Evolutionary conservation across 2,888 invertebrate species (phyloP).

Genomic region (Glomeris marginata): DNA sequence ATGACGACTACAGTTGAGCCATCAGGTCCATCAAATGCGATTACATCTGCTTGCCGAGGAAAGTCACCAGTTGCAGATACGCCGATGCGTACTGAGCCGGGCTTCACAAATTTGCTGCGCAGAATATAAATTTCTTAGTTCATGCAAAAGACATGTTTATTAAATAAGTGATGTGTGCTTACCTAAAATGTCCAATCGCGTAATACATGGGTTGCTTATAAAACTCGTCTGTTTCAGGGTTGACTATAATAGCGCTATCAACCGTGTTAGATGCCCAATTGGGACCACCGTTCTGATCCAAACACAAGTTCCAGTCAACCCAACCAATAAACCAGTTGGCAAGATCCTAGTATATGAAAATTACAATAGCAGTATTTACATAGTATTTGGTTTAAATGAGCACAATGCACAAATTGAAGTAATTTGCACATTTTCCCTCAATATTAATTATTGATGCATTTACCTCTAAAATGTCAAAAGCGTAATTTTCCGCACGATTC

Average conservation of each 20-base stretch:
- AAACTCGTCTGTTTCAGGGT: conserved; percentile 48
- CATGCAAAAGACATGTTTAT: not conserved
- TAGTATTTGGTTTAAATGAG: not conserved
- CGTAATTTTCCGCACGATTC: conserved; percentile 51
- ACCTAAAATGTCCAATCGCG: conserved; percentile 55
- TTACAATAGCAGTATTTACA: not conserved
- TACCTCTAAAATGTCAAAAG: conserved; percentile 47
- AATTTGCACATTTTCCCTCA: not conserved
- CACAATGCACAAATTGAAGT: not conserved
- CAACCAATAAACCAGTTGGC: conserved; percentile 63
- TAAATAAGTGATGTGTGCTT: not conserved
- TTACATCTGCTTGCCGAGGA: not conserved
- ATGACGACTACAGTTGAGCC: conserved; percentile 36
- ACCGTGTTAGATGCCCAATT: conserved; percentile 63
- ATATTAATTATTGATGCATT: conserved; percentile 17
- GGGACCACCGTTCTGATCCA: conserved; percentile 61
- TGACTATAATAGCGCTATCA: conserved; percentile 61
- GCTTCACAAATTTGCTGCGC: conserved; percentile 43
- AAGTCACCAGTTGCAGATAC: conserved; percentile 24
- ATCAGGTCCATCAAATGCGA: conserved; percentile 41
- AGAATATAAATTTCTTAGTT: not conserved
- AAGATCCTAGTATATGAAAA: conserved; percentile 40
- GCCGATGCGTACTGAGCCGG: conserved; percentile 38
- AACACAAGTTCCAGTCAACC: conserved; percentile 79
- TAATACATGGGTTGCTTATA: conserved; percentile 84